These are phyloP conservation scores for Euproctis similis DNA, from an alignment of 2,888 invertebrate genomes.

Conservation along the genomic window DNA sequence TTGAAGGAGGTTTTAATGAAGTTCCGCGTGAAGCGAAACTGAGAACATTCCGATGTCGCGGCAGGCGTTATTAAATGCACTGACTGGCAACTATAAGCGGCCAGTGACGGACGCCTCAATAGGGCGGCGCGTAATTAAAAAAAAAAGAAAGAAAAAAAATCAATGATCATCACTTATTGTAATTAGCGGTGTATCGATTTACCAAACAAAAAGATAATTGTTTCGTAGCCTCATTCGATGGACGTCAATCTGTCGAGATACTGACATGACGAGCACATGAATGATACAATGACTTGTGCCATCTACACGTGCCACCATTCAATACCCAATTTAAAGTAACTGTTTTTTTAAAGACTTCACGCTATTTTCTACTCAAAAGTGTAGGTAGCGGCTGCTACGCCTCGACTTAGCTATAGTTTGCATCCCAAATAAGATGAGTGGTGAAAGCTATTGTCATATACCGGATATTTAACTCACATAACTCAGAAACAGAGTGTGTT, in stretches of 20 bases:
- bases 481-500: too few relatives aligned
- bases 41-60: constrained; percentile 41
- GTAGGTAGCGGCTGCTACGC: too few relatives aligned
- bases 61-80: constrained; percentile 64
- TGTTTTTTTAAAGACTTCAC: too few relatives aligned
- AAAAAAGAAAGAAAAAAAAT: too few relatives aligned
- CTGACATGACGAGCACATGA: constrained; percentile 2
- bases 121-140: constrained; percentile 68
- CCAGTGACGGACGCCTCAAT: constrained; percentile 65
- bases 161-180: constrained; percentile 72
- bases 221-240: constrained; percentile 40
- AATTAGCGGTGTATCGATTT: constrained; percentile 64
- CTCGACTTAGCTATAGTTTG: too few relatives aligned
- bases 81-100: constrained; percentile 70
- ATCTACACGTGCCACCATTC: constrained; percentile 36
- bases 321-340: too few relatives aligned
- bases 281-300: constrained; percentile 29
- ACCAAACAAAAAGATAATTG: constrained; percentile 70
- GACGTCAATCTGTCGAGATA: constrained; percentile 40
- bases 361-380: too few relatives aligned
- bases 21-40: constrained; percentile 61
- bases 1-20: constrained; percentile 45
- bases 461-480: too few relatives aligned
- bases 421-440: too few relatives aligned
- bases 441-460: too few relatives aligned